Evolutionary conservation across 2,113 vertebrate species (phyloP).

Genomic region (Megalops atlanticus): DNA sequence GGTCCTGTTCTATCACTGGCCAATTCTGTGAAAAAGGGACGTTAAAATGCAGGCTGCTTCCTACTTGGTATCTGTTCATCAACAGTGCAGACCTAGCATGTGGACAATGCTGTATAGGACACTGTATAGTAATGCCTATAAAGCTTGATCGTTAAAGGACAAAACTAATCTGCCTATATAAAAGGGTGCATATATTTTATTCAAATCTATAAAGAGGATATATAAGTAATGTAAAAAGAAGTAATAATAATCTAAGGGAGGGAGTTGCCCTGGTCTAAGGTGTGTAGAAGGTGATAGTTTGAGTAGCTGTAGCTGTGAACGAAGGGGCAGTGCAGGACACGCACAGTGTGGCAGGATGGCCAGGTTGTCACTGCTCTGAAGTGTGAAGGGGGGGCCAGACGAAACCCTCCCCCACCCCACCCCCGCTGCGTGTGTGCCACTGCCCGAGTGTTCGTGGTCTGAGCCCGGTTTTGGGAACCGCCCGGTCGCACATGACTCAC

Average conservation of each 20-base stretch:
- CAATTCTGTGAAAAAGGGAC: slow-evolving; percentile 14
- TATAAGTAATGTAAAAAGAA: slow-evolving; percentile 59
- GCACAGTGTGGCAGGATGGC: not conserved
- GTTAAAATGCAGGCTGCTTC: slow-evolving; percentile 37
- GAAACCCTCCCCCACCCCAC: not conserved
- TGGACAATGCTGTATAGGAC: slow-evolving; percentile 59
- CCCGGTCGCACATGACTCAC: not conserved
- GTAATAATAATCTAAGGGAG: slow-evolving; percentile 58
- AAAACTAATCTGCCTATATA: slow-evolving; percentile 64
- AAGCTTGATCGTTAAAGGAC: slow-evolving; percentile 55
- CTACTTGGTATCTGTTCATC: not conserved
- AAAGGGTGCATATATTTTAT: slow-evolving; percentile 62
- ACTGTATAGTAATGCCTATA: slow-evolving; percentile 48
- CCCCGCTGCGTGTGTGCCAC: not conserved
- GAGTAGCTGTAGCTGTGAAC: slow-evolving; percentile 28
- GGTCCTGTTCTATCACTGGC: not conserved
- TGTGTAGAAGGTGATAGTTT: slow-evolving; percentile 16
- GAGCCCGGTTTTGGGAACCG: not conserved
- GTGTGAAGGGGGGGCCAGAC: slow-evolving; percentile 23
- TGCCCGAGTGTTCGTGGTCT: not conserved
- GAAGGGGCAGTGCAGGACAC: not conserved
- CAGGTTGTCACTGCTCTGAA: slow-evolving; percentile 36
- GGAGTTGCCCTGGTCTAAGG: slow-evolving; percentile 27
- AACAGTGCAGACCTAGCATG: slow-evolving; percentile 44
- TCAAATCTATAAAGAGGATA: slow-evolving; percentile 56